Evolutionary conservation across 92 coral and sea anemone genomes (phyloP).

Genomic region (Epizoanthus fatuus): DNA sequence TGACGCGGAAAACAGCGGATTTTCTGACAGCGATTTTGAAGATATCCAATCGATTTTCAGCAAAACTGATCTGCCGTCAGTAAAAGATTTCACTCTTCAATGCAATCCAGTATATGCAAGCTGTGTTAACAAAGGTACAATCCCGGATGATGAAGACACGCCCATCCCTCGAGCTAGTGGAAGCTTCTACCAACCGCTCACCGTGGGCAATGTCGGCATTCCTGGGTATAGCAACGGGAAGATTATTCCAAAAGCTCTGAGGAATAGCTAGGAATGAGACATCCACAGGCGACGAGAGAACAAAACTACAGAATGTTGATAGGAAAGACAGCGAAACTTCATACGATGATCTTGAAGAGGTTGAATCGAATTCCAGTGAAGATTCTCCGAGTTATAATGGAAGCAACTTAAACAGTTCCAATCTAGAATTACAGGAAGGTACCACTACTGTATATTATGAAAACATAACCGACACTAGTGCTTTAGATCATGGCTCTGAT

Average conservation of each 20-base stretch:
- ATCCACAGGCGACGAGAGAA: background rate
- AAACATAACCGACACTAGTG: too few relatives aligned
- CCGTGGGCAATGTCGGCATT: background rate
- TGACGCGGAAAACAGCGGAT: too few relatives aligned
- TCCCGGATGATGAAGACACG: background rate
- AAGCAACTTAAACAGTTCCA: background rate
- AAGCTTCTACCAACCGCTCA: background rate
- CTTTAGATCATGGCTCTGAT: too few relatives aligned
- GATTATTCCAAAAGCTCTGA: background rate
- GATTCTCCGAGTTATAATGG: background rate
- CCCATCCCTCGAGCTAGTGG: background rate
- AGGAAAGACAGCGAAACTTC: background rate
- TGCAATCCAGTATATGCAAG: background rate
- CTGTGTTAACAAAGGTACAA: background rate
- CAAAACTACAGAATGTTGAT: background rate
- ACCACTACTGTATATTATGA: too few relatives aligned
- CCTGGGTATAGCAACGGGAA: conserved; percentile 3
- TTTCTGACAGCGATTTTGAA: too few relatives aligned
- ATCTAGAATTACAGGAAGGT: too few relatives aligned
- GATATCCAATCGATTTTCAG: too few relatives aligned
- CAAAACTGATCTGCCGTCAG: background rate
- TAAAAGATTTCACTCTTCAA: background rate
- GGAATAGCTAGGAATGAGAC: background rate
- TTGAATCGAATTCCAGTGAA: background rate
- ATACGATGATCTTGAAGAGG: background rate